A percentile compares a stretch with the other conserved stretches of the same genome.
These are phyloP conservation scores for Xylophagus ater DNA, from an alignment of 2,888 invertebrate genomes.

Conservation along the genomic window DNA sequence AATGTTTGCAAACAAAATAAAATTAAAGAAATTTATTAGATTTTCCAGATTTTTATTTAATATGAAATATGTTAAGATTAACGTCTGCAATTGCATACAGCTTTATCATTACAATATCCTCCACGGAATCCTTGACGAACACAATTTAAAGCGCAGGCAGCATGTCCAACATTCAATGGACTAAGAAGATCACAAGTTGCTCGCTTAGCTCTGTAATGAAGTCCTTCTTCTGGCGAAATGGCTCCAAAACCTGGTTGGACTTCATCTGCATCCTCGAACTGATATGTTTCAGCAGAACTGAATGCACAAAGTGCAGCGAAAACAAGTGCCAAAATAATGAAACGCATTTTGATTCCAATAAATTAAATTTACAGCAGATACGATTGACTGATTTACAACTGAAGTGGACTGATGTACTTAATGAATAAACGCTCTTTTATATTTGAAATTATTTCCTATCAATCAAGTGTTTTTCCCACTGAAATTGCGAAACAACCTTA, in stretches of 20 bases:
- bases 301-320: background rate
- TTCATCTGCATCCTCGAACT: background rate
- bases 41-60: too few relatives aligned
- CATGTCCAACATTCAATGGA: conserved; percentile 23
- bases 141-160: conserved; percentile 33
- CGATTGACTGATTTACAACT: too few relatives aligned
- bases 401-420: too few relatives aligned
- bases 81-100: conserved; percentile 26
- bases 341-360: conserved; percentile 3
- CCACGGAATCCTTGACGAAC: conserved; percentile 24
- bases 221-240: background rate
- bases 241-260: background rate
- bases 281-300: background rate
- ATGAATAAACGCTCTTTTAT: too few relatives aligned
- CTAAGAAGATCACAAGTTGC: conserved; percentile 32
- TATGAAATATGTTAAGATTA: too few relatives aligned
- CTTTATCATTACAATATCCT: conserved; percentile 26
- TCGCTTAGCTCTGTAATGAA: conserved; percentile 21
- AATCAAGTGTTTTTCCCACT: too few relatives aligned
- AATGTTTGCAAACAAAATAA: too few relatives aligned
- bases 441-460: too few relatives aligned
- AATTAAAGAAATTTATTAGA: too few relatives aligned
- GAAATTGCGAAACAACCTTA: too few relatives aligned
- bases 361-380: too few relatives aligned
- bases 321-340: background rate